Base-by-base conservation (phyloP, 2,888 invertebrate species). In the Philhelius pedissequus region DNA sequence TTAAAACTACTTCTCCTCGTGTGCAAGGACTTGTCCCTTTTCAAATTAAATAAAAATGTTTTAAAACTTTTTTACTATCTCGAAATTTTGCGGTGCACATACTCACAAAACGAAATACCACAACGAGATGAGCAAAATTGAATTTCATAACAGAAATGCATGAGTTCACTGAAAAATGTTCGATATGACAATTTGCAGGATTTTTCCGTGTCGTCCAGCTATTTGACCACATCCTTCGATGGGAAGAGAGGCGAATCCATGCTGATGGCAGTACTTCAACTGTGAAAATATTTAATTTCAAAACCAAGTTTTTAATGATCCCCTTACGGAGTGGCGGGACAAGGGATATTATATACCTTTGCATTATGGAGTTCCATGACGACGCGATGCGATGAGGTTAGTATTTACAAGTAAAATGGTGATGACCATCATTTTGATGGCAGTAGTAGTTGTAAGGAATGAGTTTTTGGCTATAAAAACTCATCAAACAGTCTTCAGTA, bases 171-270 rank as follows among this genome's bases (percentile, higher is more conserved):
- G 68, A 62, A 71, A 32, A 64, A 68, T 76, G 45, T 68, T 73
- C 68, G 62, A 73, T 82, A 77, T 69, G 54, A 73, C 54, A 81
- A 76, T 71, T 76, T 76, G 58, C 43, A 81, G 76, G n/a, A n/a
- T n/a, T n/a, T n/a, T n/a, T n/a, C n/a, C n/a, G n/a, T n/a, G n/a
- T n/a, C n/a, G n/a, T n/a, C n/a, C n/a, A n/a, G n/a, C n/a, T n/a
- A n/a, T n/a, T n/a, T n/a, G n/a, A n/a, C n/a, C n/a, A n/a, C n/a
- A n/a, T n/a, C n/a, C 50, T 27, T 30, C 45, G 35, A 68, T 60
- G 30, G 5, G 4, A 30, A 30, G 54, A 11, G 11, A 54, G n/a
- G n/a, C 9, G 11, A 38, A 38, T n/a, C 9, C 27, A 13, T 20
- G 20, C n/a, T 3, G 9, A 11, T 56, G 50, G 30, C n/a, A n/a